phyloP scores from a whole-genome alignment of 2,888 invertebrate genomes.

The Acrocyrtus sp. region DNA sequence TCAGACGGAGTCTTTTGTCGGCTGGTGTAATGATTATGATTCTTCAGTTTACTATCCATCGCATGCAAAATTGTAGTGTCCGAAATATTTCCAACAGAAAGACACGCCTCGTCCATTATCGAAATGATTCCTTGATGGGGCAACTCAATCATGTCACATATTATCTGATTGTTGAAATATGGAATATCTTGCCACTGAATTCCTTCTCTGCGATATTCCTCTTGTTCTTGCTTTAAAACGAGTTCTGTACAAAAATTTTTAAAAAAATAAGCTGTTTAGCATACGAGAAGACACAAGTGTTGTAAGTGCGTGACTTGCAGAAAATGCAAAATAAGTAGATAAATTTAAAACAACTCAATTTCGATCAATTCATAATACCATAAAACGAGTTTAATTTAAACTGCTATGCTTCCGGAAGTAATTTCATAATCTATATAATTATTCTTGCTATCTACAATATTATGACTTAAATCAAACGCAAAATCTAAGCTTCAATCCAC shows the following conservation, averaged over 20 bases:
- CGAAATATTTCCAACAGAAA: slow-evolving; percentile 92
- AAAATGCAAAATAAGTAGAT: background rate
- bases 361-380: background rate
- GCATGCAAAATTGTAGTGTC: slow-evolving; percentile 87
- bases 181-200: slow-evolving; percentile 95
- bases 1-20: slow-evolving; percentile 84
- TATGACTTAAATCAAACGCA: no score
- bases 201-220: slow-evolving; percentile 95
- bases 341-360: background rate
- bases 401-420: no score
- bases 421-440: no score
- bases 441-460: no score
- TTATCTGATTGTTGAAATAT: slow-evolving; percentile 97
- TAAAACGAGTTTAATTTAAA: background rate
- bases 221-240: slow-evolving; percentile 97
- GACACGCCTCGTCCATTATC: slow-evolving; percentile 96
- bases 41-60: slow-evolving; percentile 87
- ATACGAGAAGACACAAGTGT: no score
- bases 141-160: slow-evolving; percentile 95
- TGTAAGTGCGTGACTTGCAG: no score
- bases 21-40: slow-evolving; percentile 91
- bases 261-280: slow-evolving; percentile 1
- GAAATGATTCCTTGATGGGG: slow-evolving; percentile 90
- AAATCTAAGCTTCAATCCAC: no score
- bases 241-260: slow-evolving; percentile 75